A percentile compares a stretch with the other conserved stretches of the same genome.
Evolutionary conservation across 2,113 vertebrate genomes (phyloP).

Genomic region (Cavia porcellus): DNA sequence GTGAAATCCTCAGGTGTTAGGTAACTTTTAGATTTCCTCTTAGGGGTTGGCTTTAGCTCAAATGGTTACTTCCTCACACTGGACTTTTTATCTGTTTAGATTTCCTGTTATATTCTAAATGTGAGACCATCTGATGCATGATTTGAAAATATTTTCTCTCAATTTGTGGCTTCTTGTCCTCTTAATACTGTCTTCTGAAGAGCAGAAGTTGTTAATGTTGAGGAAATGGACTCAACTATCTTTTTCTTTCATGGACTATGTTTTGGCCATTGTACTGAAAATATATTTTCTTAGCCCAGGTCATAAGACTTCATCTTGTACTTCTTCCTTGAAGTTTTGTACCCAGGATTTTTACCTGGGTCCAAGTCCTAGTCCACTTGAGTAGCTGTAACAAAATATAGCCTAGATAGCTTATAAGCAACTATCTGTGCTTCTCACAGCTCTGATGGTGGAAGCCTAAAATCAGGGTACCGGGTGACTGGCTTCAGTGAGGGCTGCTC

Average conservation of each 20-base stretch:
- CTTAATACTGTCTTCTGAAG: not conserved
- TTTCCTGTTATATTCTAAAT: not conserved
- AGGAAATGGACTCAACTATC: not conserved
- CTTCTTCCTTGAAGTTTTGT: not conserved
- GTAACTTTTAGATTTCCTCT: not conserved
- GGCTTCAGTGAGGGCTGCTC: not conserved
- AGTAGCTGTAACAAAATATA: not conserved
- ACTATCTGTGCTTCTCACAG: not conserved
- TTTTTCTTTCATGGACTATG: not conserved
- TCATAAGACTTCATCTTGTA: not conserved
- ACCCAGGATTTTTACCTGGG: not conserved
- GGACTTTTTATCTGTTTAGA: no score
- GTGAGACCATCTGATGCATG: not conserved
- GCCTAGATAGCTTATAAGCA: not conserved
- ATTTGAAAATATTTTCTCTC: not conserved
- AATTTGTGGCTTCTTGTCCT: not conserved
- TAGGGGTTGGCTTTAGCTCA: no score
- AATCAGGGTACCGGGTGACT: not conserved
- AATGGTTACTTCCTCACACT: no score
- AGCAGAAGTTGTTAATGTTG: not conserved
- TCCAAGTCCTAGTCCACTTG: no score
- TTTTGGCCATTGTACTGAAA: no score
- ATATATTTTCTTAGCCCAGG: not conserved
- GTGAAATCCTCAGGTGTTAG: not conserved
- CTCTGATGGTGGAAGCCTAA: not conserved